phyloP scores from a whole-genome alignment of 2,888 invertebrate species.

The Megamerina dolium region DNA sequence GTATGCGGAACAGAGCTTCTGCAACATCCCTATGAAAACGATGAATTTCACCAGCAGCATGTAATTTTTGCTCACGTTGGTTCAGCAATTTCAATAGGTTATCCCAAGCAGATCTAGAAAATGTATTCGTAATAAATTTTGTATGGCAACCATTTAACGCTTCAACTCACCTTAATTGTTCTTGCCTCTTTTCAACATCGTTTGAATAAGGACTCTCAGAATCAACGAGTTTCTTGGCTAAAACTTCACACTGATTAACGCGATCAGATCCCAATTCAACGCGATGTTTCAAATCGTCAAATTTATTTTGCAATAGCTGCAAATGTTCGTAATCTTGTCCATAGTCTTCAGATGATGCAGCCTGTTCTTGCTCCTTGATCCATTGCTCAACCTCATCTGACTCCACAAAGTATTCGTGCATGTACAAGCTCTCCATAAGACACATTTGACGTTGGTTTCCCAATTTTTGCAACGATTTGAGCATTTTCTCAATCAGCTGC shows the following conservation, averaged over 20 bases:
- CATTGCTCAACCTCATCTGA: slow-evolving; percentile 85
- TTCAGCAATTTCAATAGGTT: slow-evolving; percentile 80
- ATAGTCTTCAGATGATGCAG: slow-evolving; percentile 86
- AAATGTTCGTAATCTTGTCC: slow-evolving; percentile 92
- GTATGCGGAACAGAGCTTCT: slow-evolving; percentile 82
- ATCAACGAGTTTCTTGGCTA: slow-evolving; percentile 81
- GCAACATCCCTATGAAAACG: slow-evolving; percentile 94
- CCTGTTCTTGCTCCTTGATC: slow-evolving; percentile 85
- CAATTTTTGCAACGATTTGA: slow-evolving; percentile 72
- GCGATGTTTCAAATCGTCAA: slow-evolving; percentile 86
- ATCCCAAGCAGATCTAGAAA: slow-evolving; percentile 73
- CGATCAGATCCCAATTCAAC: slow-evolving; percentile 86
- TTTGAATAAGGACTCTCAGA: slow-evolving; percentile 79
- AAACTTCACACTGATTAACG: slow-evolving; percentile 82
- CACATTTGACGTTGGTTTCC: slow-evolving; percentile 75
- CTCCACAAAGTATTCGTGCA: slow-evolving; percentile 87
- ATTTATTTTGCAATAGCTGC: slow-evolving; percentile 78
- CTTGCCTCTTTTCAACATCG: slow-evolving; percentile 80
- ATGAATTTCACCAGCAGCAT: slow-evolving; percentile 95
- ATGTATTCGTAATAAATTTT: not conserved
- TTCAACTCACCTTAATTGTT: slow-evolving; percentile 71
- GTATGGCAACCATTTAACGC: not conserved
- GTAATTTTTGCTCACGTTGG: slow-evolving; percentile 77
- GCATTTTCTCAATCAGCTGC: slow-evolving; percentile 67
- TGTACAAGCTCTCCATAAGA: slow-evolving; percentile 84